Conservation (phyloP, 2,113 vertebrate species). For the Scomber colias region DNA sequence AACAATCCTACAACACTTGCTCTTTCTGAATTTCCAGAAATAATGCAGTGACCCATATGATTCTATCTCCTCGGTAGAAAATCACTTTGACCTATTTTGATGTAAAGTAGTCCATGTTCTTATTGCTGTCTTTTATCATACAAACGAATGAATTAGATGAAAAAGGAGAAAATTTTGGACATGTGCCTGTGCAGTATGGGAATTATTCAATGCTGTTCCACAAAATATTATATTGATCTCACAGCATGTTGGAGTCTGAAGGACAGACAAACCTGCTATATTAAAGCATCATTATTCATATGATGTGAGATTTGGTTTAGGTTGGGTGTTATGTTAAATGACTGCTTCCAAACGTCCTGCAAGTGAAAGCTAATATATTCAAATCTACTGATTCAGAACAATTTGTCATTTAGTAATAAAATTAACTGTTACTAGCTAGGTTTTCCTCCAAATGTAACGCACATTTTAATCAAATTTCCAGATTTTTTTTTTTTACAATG, state of each 20-base stretch:
- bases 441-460: too few species aligned
- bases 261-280: background rate
- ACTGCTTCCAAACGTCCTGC: background rate
- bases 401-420: background rate
- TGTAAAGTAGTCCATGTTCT: slow-evolving; percentile 81
- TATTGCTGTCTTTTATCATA: slow-evolving; percentile 72
- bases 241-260: background rate
- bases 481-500: too few species aligned
- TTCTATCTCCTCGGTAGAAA: slow-evolving; percentile 76
- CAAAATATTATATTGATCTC: background rate
- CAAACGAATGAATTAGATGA: slow-evolving; percentile 49
- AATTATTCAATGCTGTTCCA: background rate
- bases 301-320: background rate
- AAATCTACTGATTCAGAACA: background rate
- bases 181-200: background rate
- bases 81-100: slow-evolving; percentile 85
- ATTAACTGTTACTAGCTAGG: background rate
- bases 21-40: slow-evolving; percentile 82
- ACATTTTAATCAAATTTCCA: too few species aligned
- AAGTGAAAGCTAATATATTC: slow-evolving; percentile 5
- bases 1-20: slow-evolving; percentile 76
- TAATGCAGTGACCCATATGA: slow-evolving; percentile 86
- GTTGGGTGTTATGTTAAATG: background rate
- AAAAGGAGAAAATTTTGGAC: slow-evolving; percentile 29
- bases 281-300: background rate